Base-by-base conservation (phyloP, 1,140 invertebrate species). In the Drosophila aff. region DNA sequence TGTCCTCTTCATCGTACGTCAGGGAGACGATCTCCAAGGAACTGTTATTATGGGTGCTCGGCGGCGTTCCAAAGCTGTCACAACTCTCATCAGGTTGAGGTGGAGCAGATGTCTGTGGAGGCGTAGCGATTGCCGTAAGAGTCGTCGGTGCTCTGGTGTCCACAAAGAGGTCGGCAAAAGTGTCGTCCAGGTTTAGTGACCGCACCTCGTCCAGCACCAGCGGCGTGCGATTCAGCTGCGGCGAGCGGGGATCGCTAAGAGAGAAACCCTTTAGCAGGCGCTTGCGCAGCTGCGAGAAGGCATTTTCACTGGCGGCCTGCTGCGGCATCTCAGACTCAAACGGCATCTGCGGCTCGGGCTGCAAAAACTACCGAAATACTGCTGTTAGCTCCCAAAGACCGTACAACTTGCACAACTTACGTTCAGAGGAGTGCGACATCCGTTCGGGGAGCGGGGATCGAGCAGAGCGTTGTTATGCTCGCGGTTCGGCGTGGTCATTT, bases 211-310 rank as follows among this genome's bases (percentile, higher is more conserved):
- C 83, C 15, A 94, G 71, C n/a, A 93, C 68, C 18, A 94, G 76
- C 0, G 93, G 93, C 4, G 94, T 94, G 52, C 93, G 90, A 74
- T 92, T 91, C 28, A 94, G 72, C 60, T 93, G 92, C 1, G 94
- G 93, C 3, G 94, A 94, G 8, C 93, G 85, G 0, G 93, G 93
- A 91, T 94, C 93, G 11, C 77, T 91, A 0, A 87, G 67, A 1
- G 91, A 50, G 36, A 92, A 92, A 0, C 91, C 91, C 40, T 91
- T 91, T 0, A 92, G 58, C 15, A 92, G 47, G 2, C 91, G 78
- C 52, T 89, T 91, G 18, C 89, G 85, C 47, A 91, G 53, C 53
- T 69, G 63, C 0, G 72, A 57, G 47, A 79, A 79, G 16, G 84
- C 47, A 55, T 81, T 91, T 49, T 91, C 87, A 26, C 26, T 69